Base-by-base conservation (phyloP, 1,140 invertebrate species). In the Oryctes rhinoceros region DNA sequence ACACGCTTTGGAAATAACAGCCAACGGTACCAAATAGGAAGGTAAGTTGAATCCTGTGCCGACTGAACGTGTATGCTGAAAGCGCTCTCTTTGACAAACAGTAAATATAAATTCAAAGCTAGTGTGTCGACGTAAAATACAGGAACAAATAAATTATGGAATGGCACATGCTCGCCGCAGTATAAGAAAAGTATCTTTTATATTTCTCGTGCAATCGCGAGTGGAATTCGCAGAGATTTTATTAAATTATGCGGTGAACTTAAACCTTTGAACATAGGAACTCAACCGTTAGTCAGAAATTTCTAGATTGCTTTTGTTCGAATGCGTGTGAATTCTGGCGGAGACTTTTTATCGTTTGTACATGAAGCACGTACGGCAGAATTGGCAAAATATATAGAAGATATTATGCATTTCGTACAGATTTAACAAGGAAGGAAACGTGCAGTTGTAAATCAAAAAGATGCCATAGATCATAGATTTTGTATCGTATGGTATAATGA, bases 41-140 rank as follows among this genome's bases (percentile, higher is more conserved):
- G 65, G 11, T 71, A 35, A 13, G 35, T 24, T 4, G 20, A 35
- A 4, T 30, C 65, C 24, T 11, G 9, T 71, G 7, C 20, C 53
- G 5, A 20, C 20, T 18, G 53, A 18, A 62, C 20, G 20, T 71
- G 11, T 13, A 71, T 13, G 65, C 65, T 18, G 53, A 59, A 59
- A 59, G 65, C 65, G 65, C 35, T 71, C 35, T 30, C 65, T 71
- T 71, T 71, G 35, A 71, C 65, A 30, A 71, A 71, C 65, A 71
- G 65, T 37, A 71, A 71, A 37, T 71, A 71, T 71, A 71, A 71
- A 71, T 71, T 71, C 65, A 71, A 71, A 71, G 65, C 65, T 71
- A 71, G 65, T 71, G 65, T 71, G 65, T 71, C 65, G 65, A 11
- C 35, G 65, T 24, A 71, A 71, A 71, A 71, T 24, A 37, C 65